Evolutionary conservation across 2,797 vertebrate species (phyloP).

Genomic region (Lutjanus argentimaculatus): DNA sequence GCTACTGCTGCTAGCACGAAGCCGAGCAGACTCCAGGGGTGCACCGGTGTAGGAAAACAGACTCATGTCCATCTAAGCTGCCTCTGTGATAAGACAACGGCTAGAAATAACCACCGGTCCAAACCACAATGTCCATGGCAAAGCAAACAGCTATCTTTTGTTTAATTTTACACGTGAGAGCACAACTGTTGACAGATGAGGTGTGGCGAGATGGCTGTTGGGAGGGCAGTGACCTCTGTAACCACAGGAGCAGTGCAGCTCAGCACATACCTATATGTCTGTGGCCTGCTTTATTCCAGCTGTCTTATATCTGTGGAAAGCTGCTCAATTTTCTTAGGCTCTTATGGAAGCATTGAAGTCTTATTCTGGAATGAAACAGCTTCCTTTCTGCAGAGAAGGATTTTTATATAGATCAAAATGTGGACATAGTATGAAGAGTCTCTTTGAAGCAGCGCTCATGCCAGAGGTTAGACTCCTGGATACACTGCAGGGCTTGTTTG

Average conservation of each 20-base stretch:
- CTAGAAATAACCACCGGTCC: constrained; percentile 64
- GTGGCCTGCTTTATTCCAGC: constrained; percentile 43
- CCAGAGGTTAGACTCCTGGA: constrained; percentile 52
- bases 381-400: constrained; percentile 33
- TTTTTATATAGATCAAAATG: constrained; percentile 49
- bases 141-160: constrained; percentile 69
- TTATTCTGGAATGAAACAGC: constrained; percentile 36
- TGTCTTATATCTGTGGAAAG: constrained; percentile 33
- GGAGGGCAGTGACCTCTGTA: constrained; percentile 53
- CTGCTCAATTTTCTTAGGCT: constrained; percentile 12
- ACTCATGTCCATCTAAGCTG: constrained; percentile 42
- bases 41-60: constrained; percentile 49
- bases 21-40: constrained; percentile 25
- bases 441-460: constrained; percentile 54
- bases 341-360: constrained; percentile 30
- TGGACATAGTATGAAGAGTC: constrained; percentile 42
- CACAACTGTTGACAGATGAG: constrained; percentile 73
- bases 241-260: constrained; percentile 40
- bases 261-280: constrained; percentile 19
- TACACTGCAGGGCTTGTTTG: constrained; percentile 37
- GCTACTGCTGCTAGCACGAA: constrained; percentile 46
- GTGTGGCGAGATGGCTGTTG: constrained; percentile 65
- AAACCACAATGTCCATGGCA: constrained; percentile 43
- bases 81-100: constrained; percentile 50
- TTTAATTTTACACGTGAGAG: constrained; percentile 64